Evolutionary conservation across 1,140 invertebrate genomes (phyloP).

Genomic region (Tetraneura akinire): DNA sequence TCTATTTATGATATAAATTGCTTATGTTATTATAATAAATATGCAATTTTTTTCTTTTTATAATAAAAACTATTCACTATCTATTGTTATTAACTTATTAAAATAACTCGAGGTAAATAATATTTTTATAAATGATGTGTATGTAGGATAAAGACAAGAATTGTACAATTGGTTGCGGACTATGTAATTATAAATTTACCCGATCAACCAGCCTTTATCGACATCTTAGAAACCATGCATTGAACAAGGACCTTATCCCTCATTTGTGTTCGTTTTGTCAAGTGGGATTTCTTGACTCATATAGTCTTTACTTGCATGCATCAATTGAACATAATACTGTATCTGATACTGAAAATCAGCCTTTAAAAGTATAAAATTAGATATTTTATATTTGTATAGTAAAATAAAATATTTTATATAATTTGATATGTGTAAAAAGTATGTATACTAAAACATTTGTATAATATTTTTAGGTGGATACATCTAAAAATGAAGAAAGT

Average conservation of each 20-base stretch:
- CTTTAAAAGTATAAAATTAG: not conserved
- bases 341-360: conserved; percentile 3
- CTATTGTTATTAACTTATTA: too few relatives aligned
- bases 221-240: conserved; percentile 29
- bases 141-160: conserved; percentile 8
- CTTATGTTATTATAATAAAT: too few relatives aligned
- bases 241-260: conserved; percentile 34
- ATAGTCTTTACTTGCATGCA: conserved; percentile 38
- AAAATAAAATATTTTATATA: too few relatives aligned
- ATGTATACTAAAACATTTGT: too few relatives aligned
- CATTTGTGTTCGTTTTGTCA: conserved; percentile 45
- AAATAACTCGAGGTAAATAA: too few relatives aligned
- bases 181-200: conserved; percentile 33
- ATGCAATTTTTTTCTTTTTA: too few relatives aligned
- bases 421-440: too few relatives aligned
- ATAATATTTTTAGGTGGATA: conserved; percentile 7
- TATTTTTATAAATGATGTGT: not conserved
- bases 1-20: not conserved
- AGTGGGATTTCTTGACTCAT: conserved; percentile 26
- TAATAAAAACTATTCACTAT: too few relatives aligned
- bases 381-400: not conserved
- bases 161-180: conserved; percentile 15
- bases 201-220: conserved; percentile 33
- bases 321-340: not conserved
- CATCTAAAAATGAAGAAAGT: not conserved